Conservation (phyloP, 2,888 invertebrate genomes). For the Lapara coniferarum region DNA sequence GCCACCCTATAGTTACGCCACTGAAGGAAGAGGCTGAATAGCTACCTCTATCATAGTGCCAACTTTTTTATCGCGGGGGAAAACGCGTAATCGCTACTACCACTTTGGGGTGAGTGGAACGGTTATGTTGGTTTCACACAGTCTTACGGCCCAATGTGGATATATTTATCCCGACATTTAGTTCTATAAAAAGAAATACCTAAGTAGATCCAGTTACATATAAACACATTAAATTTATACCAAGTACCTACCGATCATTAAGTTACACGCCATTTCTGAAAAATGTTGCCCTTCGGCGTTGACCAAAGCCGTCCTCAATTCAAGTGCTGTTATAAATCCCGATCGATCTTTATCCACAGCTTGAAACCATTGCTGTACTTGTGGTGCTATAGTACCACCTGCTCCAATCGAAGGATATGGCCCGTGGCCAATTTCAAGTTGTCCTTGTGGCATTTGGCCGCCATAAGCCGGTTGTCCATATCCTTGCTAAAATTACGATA, state of each 20-base stretch:
- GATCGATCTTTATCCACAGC: constrained; percentile 93
- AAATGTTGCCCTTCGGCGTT: constrained; percentile 94
- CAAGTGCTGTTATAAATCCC: constrained; percentile 90
- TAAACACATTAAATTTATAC: constrained; percentile 12
- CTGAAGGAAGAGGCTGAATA: too few species aligned
- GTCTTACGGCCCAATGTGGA: too few species aligned
- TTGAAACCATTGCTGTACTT: constrained; percentile 92
- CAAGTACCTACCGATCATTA: constrained; percentile 89
- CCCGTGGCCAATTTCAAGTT: constrained; percentile 76
- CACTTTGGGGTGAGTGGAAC: too few species aligned
- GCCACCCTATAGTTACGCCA: too few species aligned
- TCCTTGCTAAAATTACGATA: constrained; percentile 35
- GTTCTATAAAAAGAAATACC: too few species aligned
- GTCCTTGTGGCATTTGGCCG: constrained; percentile 43
- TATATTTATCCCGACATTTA: too few species aligned
- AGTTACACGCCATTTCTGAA: constrained; percentile 91
- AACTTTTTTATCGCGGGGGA: too few species aligned
- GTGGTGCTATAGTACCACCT: constrained; percentile 85
- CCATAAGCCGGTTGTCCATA: constrained; percentile 43
- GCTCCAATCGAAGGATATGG: constrained; percentile 78
- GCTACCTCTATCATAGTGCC: too few species aligned
- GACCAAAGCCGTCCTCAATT: constrained; percentile 91
- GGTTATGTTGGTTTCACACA: too few species aligned
- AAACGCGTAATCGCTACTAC: too few species aligned
- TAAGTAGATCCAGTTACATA: background rate